Evolutionary conservation across 2,797 vertebrate species (phyloP).

Genomic region (Microchirus variegatus): DNA sequence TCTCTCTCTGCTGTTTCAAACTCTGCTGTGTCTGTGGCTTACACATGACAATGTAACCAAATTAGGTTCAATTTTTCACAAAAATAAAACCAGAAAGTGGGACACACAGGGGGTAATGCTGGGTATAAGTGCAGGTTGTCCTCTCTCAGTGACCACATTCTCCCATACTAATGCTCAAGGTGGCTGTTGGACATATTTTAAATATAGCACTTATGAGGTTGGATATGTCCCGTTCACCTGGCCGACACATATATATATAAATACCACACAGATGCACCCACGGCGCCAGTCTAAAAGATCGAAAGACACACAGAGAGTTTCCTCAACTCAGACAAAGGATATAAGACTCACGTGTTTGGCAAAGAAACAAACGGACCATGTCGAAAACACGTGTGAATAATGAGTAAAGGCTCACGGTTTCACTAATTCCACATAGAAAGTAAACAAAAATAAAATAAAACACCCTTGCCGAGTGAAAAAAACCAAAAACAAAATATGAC

Average conservation of each 20-base stretch:
- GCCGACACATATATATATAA: slow-evolving; percentile 24
- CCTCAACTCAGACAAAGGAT: slow-evolving; percentile 18
- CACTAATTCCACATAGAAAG: slow-evolving; percentile 4
- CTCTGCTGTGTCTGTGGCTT: too few relatives aligned
- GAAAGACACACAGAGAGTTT: slow-evolving; percentile 2
- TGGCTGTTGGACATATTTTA: neutral
- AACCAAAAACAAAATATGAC: neutral
- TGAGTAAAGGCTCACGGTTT: slow-evolving; percentile 45
- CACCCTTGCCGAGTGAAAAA: slow-evolving; percentile 54
- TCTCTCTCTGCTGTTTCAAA: too few relatives aligned
- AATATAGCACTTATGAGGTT: slow-evolving; percentile 1
- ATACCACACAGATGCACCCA: slow-evolving; percentile 22
- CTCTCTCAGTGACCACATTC: neutral
- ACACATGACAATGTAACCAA: too few relatives aligned
- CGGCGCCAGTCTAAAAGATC: slow-evolving; percentile 9
- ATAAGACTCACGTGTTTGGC: slow-evolving; percentile 69
- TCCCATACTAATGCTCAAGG: neutral
- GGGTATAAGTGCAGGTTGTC: too few relatives aligned
- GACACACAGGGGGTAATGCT: too few relatives aligned
- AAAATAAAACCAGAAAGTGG: too few relatives aligned
- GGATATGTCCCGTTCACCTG: neutral
- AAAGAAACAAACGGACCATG: slow-evolving; percentile 47
- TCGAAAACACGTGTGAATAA: slow-evolving; percentile 25
- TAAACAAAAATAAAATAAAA: slow-evolving; percentile 39
- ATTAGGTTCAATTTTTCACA: too few relatives aligned